Percentiles rank a stretch among this genome's conserved stretches.
These are phyloP conservation scores for Oligia latruncula DNA, from an alignment of 2,888 invertebrate genomes.

Conservation along the genomic window DNA sequence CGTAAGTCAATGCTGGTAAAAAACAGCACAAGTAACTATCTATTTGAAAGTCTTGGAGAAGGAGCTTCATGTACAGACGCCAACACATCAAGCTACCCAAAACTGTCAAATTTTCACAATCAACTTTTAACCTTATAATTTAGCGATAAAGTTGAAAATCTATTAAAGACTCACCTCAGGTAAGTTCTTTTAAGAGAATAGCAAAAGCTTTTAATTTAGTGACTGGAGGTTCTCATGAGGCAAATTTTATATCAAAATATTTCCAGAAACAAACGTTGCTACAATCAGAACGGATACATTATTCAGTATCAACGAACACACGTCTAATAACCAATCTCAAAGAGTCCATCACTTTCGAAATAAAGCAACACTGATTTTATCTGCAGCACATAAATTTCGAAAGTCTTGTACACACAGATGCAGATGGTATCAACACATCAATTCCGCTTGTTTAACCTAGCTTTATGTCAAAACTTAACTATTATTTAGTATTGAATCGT, in stretches of 20 bases:
- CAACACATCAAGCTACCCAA: too few species aligned
- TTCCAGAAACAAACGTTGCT: slow-evolving; percentile 1
- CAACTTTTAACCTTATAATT: too few species aligned
- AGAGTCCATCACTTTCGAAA: slow-evolving; percentile 52
- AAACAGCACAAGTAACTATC: neutral
- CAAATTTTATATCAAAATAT: neutral
- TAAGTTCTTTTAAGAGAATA: neutral
- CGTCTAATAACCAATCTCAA: slow-evolving; percentile 17
- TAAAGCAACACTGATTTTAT: slow-evolving; percentile 57
- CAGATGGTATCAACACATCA: slow-evolving; percentile 65
- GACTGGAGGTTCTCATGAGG: neutral
- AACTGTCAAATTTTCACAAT: too few species aligned
- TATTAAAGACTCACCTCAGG: neutral
- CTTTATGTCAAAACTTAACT: slow-evolving; percentile 68
- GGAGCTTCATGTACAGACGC: neutral
- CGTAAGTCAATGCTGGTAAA: neutral
- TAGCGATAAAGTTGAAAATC: too few species aligned
- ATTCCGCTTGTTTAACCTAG: slow-evolving; percentile 65
- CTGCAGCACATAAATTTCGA: slow-evolving; percentile 51
- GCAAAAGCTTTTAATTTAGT: neutral
- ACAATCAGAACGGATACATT: slow-evolving; percentile 25
- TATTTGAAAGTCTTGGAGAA: neutral
- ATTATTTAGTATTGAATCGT: slow-evolving; percentile 56
- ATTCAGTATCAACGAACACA: slow-evolving; percentile 16
- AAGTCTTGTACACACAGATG: slow-evolving; percentile 35